Conservation (phyloP, 2,888 invertebrate species). For the Erebia epiphron region DNA sequence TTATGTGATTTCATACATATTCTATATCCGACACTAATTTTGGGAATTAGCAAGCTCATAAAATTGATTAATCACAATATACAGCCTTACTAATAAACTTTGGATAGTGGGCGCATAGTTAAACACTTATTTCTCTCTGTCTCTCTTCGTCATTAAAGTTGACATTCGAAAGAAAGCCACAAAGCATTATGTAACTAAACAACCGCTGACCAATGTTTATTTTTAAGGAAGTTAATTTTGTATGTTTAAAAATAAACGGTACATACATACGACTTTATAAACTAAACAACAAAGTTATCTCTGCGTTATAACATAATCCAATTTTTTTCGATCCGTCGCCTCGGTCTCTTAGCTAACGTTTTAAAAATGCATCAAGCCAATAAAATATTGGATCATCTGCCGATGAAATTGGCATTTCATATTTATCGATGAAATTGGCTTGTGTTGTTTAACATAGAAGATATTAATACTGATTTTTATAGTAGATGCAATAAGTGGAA, state of each 20-base stretch:
- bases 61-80: constrained; percentile 8
- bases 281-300: neutral
- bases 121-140: no score
- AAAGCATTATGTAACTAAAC: neutral
- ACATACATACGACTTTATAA: neutral
- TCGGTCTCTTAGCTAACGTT: no score
- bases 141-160: no score
- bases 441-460: neutral
- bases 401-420: no score
- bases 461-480: constrained; percentile 17
- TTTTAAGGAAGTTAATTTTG: neutral
- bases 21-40: constrained; percentile 1
- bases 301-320: neutral
- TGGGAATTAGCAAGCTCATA: constrained; percentile 10
- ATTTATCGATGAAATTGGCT: neutral
- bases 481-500: neutral
- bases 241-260: neutral
- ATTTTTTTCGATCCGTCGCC: no score
- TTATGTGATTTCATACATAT: neutral
- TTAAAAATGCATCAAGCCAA: no score
- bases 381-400: neutral
- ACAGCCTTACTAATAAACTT: no score
- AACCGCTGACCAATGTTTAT: no score
- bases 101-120: no score
- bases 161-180: no score